Conservation (phyloP, 2,888 invertebrate genomes). For the Eurois occulta region DNA sequence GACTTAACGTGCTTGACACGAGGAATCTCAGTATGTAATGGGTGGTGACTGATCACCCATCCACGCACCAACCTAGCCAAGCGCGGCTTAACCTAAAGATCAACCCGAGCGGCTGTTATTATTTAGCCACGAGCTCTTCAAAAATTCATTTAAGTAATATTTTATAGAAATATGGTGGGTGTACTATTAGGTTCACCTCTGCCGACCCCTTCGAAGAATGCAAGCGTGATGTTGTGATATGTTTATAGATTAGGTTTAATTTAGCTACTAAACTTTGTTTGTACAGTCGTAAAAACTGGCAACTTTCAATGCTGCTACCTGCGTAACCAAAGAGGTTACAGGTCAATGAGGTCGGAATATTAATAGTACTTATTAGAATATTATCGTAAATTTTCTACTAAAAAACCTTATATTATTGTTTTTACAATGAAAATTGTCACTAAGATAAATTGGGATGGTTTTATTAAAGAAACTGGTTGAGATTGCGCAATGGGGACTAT, state of each 20-base stretch:
- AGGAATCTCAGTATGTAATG: too few relatives aligned
- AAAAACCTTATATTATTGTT: constrained; percentile 9
- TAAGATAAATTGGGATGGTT: neutral
- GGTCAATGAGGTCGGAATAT: constrained; percentile 30
- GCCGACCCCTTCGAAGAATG: neutral
- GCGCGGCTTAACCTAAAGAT: too few relatives aligned
- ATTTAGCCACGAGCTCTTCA: too few relatives aligned
- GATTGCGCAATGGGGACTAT: neutral
- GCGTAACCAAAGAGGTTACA: constrained; percentile 7
- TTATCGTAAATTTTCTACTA: neutral
- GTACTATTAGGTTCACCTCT: neutral
- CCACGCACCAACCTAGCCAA: too few relatives aligned
- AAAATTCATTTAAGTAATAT: too few relatives aligned
- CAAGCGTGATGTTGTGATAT: neutral
- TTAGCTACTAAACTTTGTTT: neutral
- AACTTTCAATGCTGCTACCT: neutral
- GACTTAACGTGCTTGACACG: too few relatives aligned
- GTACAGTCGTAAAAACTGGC: constrained; percentile 29
- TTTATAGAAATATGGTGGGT: too few relatives aligned
- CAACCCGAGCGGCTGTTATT: too few relatives aligned
- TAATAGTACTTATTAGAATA: constrained; percentile 4
- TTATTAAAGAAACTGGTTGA: neutral
- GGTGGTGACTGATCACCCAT: too few relatives aligned
- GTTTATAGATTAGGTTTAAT: neutral
- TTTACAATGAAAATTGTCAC: constrained; percentile 28